Base-by-base conservation (phyloP, 1,140 invertebrate genomes). In the Bombyx mori region DNA sequence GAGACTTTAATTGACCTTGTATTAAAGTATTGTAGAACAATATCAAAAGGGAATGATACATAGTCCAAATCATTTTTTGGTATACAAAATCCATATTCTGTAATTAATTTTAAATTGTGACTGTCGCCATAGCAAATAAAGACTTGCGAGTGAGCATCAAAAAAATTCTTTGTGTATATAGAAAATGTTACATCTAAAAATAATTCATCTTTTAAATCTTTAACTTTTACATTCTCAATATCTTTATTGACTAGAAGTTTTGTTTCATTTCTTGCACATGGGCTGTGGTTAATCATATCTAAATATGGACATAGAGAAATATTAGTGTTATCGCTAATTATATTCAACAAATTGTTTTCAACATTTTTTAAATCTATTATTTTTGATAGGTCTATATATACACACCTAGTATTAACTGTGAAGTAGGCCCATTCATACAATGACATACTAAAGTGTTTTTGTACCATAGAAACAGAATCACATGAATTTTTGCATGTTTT, bases 91-190 rank as follows among this genome's bases (percentile, higher is more conserved):
- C 94, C 94, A 88, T 95, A 95, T 60, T 94, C 92, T 1, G 91
- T 74, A 60, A 92, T 91, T n/a, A 95, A 83, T 73, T 91, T 91
- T 5, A 89, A 73, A 80, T 92, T 94, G 65, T 90, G 88, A 76
- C 94, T 93, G 53, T 91, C 86, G n/a, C 93, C 93, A 78, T 94
- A 94, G 68, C 90, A 93, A 59, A 95, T 94, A 71, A 93, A 94
- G 51, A 93, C 90, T 88, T 94, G 90, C 46, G 89, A 82, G 73
- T 88, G 89, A 62, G 88, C 75, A 42, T 86, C 63, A 75, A 91
- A 92, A 54, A 79, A 67, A 69, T 86, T 89, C 61, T 88, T 84
- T 22, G 92, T 90, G 60, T 79, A 86, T 61, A 93, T 92, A 70
- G 78, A 82, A 82, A 87, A 87, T 51, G 71, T 58, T 18, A 87